Conservation (phyloP, 35 echinoderm and acorn worm species). For the Acanthaster planci region DNA sequence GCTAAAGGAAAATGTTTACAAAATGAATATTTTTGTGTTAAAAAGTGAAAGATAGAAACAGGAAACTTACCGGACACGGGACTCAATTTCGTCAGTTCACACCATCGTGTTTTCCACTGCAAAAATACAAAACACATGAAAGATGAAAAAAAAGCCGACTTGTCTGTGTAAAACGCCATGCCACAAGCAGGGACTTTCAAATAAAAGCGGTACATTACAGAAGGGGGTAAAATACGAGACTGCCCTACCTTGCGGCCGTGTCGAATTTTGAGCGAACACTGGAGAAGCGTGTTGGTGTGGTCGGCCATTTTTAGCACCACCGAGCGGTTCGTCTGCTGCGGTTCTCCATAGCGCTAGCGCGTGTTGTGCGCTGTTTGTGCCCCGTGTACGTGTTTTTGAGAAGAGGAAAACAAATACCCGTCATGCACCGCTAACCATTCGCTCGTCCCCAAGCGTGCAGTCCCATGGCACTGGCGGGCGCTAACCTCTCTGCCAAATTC, state of each 20-base stretch:
- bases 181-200: background rate
- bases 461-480: too few relatives aligned
- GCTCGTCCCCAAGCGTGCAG: too few relatives aligned
- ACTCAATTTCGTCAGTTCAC: constrained; percentile 61
- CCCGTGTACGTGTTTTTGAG: background rate
- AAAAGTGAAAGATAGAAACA: too few relatives aligned
- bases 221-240: background rate
- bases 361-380: background rate
- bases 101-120: constrained; percentile 81
- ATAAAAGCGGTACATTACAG: background rate
- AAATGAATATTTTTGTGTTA: too few relatives aligned
- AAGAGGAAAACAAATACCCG: background rate
- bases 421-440: constrained; percentile 21
- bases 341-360: constrained; percentile 4
- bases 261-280: constrained; percentile 75
- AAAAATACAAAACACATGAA: background rate
- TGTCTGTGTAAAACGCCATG: background rate
- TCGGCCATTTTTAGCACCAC: constrained; percentile 72
- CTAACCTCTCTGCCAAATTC: too few relatives aligned
- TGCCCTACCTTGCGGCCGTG: constrained; percentile 66
- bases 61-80: constrained; percentile 69
- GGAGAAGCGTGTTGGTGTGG: constrained; percentile 60
- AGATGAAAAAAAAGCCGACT: background rate
- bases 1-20: too few relatives aligned
- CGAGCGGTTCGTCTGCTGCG: background rate